Evolutionary conservation across 2,113 vertebrate species (phyloP).

Genomic region (Microcebus ravelobensis): DNA sequence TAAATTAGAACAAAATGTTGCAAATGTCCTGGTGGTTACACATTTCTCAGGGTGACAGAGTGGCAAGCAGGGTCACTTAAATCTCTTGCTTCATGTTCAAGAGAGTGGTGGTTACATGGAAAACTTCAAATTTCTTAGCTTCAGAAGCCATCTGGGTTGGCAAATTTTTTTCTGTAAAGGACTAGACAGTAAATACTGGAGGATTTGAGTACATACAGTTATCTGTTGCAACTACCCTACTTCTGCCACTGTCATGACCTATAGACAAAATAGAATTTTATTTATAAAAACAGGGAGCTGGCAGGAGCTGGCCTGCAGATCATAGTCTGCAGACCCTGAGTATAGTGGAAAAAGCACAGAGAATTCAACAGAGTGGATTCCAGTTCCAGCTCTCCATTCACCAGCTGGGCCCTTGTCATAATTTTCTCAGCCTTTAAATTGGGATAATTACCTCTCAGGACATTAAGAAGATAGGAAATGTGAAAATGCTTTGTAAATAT

Average conservation of each 20-base stretch:
- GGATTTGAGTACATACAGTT: neutral
- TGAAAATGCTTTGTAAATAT: neutral
- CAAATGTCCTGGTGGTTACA: too few species aligned
- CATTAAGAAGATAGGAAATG: neutral
- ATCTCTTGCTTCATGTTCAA: neutral
- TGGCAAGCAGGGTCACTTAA: neutral
- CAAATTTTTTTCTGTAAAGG: neutral
- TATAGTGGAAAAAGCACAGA: neutral
- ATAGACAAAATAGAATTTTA: neutral
- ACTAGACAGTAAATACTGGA: neutral
- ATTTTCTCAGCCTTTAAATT: neutral
- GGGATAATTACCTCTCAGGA: neutral
- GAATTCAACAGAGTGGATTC: neutral
- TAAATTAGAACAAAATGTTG: neutral
- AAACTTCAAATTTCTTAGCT: neutral
- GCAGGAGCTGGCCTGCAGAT: neutral
- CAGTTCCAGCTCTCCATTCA: neutral
- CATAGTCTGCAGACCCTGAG: neutral
- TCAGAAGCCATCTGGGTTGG: neutral
- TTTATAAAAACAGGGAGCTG: neutral
- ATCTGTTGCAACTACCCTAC: neutral
- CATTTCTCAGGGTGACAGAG: neutral
- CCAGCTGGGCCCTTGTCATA: neutral
- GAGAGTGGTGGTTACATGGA: neutral
- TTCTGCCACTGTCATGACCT: neutral